Conservation (phyloP, 1,140 invertebrate species). For the Teleopsis dalmanni region DNA sequence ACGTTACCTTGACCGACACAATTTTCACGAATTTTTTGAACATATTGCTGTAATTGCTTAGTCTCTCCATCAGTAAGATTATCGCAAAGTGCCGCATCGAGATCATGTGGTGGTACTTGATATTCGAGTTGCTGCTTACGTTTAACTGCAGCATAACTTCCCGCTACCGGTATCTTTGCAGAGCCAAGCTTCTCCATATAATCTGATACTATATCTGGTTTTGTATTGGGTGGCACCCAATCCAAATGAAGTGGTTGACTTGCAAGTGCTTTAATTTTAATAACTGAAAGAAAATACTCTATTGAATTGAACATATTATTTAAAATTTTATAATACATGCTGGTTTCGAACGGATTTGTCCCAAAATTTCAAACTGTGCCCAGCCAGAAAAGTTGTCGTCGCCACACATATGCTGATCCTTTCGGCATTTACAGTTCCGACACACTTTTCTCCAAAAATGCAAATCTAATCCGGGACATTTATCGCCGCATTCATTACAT, state of each 20-base stretch:
- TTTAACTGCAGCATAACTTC: conserved; percentile 62
- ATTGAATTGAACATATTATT: background rate
- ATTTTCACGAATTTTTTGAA: conserved; percentile 54
- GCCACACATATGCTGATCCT: conserved; percentile 75
- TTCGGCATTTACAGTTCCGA: conserved; percentile 72
- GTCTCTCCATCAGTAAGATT: conserved; percentile 56
- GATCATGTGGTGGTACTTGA: conserved; percentile 73
- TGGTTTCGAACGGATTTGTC: conserved; percentile 52
- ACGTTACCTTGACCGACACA: conserved; percentile 57
- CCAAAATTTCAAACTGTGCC: conserved; percentile 69
- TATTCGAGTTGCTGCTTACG: conserved; percentile 69
- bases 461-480: conserved; percentile 70
- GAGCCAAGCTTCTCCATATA: conserved; percentile 69
- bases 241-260: conserved; percentile 55
- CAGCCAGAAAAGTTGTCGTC: conserved; percentile 69
- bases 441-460: conserved; percentile 89
- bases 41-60: conserved; percentile 55
- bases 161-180: conserved; percentile 64
- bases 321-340: conserved; percentile 46
- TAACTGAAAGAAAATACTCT: conserved; percentile 41
- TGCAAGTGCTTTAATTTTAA: conserved; percentile 52
- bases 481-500: conserved; percentile 57
- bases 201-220: conserved; percentile 54
- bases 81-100: conserved; percentile 55
- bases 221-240: conserved; percentile 57